Conservation (phyloP, 2,888 invertebrate genomes). For the Acronicta psi region DNA sequence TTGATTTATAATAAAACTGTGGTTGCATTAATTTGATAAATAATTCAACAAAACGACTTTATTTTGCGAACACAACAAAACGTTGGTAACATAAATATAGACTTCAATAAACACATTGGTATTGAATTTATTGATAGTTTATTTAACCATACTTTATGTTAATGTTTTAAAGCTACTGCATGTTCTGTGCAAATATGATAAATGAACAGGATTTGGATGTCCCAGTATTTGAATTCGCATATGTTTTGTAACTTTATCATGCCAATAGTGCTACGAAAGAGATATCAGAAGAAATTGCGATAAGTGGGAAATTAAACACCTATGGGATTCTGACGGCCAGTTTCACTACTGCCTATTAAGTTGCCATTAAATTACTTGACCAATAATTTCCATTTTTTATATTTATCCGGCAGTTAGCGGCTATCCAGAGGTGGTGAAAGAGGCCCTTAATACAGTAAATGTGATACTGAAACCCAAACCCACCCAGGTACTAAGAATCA, state of each 20-base stretch:
- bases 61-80: slow-evolving; percentile 34
- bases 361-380: too few species aligned
- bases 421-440: too few species aligned
- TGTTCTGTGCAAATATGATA: slow-evolving; percentile 45
- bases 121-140: slow-evolving; percentile 49
- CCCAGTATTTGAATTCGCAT: slow-evolving; percentile 23
- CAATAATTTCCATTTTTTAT: too few species aligned
- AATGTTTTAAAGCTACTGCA: slow-evolving; percentile 42
- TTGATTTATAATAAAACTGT: slow-evolving; percentile 24
- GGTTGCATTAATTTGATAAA: slow-evolving; percentile 38
- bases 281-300: too few species aligned
- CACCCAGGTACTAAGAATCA: too few species aligned
- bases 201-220: slow-evolving; percentile 50
- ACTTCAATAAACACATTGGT: slow-evolving; percentile 49
- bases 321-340: too few species aligned
- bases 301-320: too few species aligned
- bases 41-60: slow-evolving; percentile 39
- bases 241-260: not conserved
- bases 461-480: too few species aligned
- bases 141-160: slow-evolving; percentile 45
- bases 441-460: too few species aligned
- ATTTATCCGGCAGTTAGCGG: too few species aligned
- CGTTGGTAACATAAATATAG: slow-evolving; percentile 33
- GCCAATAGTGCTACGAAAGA: too few species aligned
- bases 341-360: too few species aligned